A percentile compares a stretch with the other conserved stretches of the same genome.
Evolutionary conservation across 2,113 vertebrate species (phyloP).

Genomic region (Cygnus atratus): DNA sequence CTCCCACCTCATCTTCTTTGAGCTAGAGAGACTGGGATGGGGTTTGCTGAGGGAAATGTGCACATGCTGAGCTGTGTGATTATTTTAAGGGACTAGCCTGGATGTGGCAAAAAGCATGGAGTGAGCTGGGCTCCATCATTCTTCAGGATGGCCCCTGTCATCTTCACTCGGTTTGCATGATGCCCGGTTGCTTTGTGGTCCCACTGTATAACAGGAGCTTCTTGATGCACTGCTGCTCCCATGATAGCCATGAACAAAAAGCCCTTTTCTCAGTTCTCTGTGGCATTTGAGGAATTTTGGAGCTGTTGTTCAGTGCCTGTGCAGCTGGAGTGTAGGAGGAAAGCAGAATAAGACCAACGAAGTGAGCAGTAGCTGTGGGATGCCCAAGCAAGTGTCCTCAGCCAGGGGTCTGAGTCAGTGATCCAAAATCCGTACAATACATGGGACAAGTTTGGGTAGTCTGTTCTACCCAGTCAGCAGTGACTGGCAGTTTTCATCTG

Average conservation of each 20-base stretch:
- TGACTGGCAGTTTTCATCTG: background rate
- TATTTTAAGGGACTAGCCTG: background rate
- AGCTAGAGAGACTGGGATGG: background rate
- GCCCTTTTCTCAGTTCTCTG: background rate
- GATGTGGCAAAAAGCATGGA: background rate
- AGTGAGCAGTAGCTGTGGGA: background rate
- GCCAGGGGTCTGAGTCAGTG: background rate
- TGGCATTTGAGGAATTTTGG: background rate
- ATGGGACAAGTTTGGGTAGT: background rate
- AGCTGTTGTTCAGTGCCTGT: background rate
- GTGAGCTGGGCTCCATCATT: accelerated
- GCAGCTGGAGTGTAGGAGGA: background rate
- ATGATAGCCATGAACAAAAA: background rate
- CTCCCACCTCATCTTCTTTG: background rate
- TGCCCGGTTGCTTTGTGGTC: background rate
- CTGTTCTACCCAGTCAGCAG: background rate
- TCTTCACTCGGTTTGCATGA: accelerated
- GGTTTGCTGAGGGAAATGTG: background rate
- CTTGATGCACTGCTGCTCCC: background rate
- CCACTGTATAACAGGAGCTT: background rate
- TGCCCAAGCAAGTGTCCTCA: background rate
- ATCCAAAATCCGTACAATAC: background rate
- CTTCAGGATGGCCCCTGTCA: accelerated
- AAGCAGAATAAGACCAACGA: background rate
- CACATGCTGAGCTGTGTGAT: background rate